These are phyloP conservation scores for Pyrocephalus nanus DNA, from an alignment of 2,797 vertebrate genomes.

Conservation along the genomic window DNA sequence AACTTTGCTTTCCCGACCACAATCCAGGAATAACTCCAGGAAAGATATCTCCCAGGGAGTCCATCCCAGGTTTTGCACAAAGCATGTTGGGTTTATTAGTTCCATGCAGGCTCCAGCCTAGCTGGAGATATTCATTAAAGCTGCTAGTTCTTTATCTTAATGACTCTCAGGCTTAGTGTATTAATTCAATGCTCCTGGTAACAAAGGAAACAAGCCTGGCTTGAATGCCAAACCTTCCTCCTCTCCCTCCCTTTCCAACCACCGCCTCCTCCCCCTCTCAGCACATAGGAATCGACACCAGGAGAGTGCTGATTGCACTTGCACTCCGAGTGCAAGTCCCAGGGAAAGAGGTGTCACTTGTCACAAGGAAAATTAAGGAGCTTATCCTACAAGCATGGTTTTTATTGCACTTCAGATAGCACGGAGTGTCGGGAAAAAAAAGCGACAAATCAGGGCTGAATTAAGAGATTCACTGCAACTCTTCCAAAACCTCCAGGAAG, in stretches of 20 bases:
- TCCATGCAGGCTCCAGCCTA: slow-evolving; percentile 61
- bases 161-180: slow-evolving; percentile 63
- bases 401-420: not conserved
- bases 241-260: not conserved
- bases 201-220: slow-evolving; percentile 54
- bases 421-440: rapidly evolving
- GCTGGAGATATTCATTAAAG: slow-evolving; percentile 70
- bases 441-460: not conserved
- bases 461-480: not conserved
- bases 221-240: slow-evolving; percentile 41
- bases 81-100: slow-evolving; percentile 59
- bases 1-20: not conserved
- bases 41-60: not conserved
- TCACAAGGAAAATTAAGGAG: not conserved
- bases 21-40: not conserved
- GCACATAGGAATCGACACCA: not conserved
- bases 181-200: slow-evolving; percentile 61
- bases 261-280: not conserved
- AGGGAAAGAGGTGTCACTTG: not conserved
- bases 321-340: not conserved
- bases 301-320: not conserved
- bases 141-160: slow-evolving; percentile 70
- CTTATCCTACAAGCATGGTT: not conserved
- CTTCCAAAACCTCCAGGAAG: not conserved
- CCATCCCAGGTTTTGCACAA: slow-evolving; percentile 63